phyloP scores from a whole-genome alignment of 2,888 invertebrate species.

The Tethea ocularis region DNA sequence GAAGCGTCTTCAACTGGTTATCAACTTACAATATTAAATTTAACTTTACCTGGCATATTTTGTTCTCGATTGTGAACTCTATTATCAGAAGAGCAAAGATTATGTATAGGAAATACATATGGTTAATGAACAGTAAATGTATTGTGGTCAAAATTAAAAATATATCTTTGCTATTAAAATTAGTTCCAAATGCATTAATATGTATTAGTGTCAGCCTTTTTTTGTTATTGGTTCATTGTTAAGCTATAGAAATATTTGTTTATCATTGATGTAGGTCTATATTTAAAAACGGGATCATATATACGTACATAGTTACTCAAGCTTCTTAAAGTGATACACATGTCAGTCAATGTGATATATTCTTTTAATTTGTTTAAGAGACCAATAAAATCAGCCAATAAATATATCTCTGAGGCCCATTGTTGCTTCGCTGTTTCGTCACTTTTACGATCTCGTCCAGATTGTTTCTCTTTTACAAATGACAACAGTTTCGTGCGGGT shows the following conservation, averaged over 20 bases:
- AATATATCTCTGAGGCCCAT: slow-evolving; percentile 55
- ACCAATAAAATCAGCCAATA: slow-evolving; percentile 64
- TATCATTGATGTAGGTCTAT: slow-evolving; percentile 33
- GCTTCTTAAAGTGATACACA: slow-evolving; percentile 19
- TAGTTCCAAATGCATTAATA: slow-evolving; percentile 74
- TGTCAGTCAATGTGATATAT: slow-evolving; percentile 62
- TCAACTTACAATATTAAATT: slow-evolving; percentile 24
- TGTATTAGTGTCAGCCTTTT: slow-evolving; percentile 75
- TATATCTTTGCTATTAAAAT: slow-evolving; percentile 65
- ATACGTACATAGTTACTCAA: background rate
- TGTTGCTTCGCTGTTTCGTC: slow-evolving; percentile 56
- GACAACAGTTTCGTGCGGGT: slow-evolving; percentile 18
- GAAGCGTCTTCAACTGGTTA: slow-evolving; percentile 37
- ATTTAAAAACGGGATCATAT: slow-evolving; percentile 11
- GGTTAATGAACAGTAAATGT: slow-evolving; percentile 22
- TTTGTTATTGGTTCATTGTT: slow-evolving; percentile 77
- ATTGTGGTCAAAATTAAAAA: slow-evolving; percentile 47
- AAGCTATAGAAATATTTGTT: slow-evolving; percentile 66
- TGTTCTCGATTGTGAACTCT: slow-evolving; percentile 23
- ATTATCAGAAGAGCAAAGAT: slow-evolving; percentile 8
- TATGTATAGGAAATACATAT: background rate
- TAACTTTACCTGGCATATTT: slow-evolving; percentile 19
- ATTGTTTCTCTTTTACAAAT: slow-evolving; percentile 31
- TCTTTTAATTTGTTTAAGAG: slow-evolving; percentile 61
- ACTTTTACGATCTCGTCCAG: slow-evolving; percentile 52